phyloP scores from a whole-genome alignment of 2,113 vertebrate genomes.

The Lophura nycthemera region DNA sequence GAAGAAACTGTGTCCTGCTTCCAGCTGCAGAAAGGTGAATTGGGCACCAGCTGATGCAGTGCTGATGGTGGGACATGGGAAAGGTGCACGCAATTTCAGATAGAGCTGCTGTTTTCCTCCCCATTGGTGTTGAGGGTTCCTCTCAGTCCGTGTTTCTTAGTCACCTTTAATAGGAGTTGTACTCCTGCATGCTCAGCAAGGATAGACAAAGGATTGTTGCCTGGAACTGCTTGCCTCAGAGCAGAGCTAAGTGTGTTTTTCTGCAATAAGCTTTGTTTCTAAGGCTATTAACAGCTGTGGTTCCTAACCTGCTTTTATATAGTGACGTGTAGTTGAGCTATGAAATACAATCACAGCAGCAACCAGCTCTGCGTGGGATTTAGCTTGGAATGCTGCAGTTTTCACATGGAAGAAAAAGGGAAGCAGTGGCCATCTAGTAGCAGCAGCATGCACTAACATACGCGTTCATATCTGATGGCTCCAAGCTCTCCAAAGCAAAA shows the following conservation, averaged over 20 bases:
- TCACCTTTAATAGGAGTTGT: neutral
- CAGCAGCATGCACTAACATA: neutral
- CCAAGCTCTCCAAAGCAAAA: neutral
- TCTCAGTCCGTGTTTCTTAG: neutral
- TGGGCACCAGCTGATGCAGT: neutral
- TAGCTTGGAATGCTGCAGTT: neutral
- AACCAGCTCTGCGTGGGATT: neutral
- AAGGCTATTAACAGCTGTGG: neutral
- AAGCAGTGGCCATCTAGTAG: neutral
- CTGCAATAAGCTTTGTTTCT: neutral
- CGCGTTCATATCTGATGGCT: too few relatives aligned
- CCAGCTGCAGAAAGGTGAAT: rapidly evolving
- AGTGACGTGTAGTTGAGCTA: neutral
- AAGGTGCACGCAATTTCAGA: rapidly evolving
- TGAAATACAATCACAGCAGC: neutral
- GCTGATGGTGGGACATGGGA: rapidly evolving
- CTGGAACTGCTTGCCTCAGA: neutral
- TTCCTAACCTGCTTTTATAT: neutral
- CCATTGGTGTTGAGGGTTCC: neutral
- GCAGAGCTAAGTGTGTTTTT: neutral
- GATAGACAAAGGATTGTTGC: neutral
- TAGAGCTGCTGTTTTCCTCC: neutral
- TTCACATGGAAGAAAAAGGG: neutral
- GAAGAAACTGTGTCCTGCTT: neutral
- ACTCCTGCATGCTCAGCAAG: rapidly evolving